Conservation (phyloP, 1,140 invertebrate genomes). For the Drosophila parvula region DNA sequence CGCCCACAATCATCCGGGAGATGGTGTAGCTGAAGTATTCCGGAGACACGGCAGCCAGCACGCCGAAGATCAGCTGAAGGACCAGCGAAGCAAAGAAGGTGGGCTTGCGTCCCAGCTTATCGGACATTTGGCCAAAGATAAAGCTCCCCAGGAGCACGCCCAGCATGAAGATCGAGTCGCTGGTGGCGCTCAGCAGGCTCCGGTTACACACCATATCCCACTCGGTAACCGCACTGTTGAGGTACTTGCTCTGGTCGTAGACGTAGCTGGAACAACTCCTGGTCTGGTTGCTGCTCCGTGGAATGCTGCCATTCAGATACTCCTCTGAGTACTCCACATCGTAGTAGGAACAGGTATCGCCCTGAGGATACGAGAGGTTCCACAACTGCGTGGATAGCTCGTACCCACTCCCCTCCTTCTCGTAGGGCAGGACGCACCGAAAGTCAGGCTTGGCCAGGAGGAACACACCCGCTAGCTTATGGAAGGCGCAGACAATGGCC, state of each 20-base stretch:
- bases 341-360: conserved; percentile 85
- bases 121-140: conserved; percentile 91
- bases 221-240: conserved; percentile 88
- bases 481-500: conserved; percentile 90
- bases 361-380: conserved; percentile 86
- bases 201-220: conserved; percentile 91
- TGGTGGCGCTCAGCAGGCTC: conserved; percentile 88
- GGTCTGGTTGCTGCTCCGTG: conserved; percentile 47
- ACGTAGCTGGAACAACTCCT: conserved; percentile 86
- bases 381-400: conserved; percentile 83
- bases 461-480: conserved; percentile 91
- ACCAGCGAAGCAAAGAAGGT: conserved; percentile 90
- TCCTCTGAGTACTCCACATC: conserved; percentile 80
- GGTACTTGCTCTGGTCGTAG: conserved; percentile 87
- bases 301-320: conserved; percentile 69
- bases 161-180: conserved; percentile 92
- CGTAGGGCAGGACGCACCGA: conserved; percentile 87
- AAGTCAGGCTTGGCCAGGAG: conserved; percentile 87
- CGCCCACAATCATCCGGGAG: conserved; percentile 89
- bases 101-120: conserved; percentile 90
- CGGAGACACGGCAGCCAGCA: conserved; percentile 87
- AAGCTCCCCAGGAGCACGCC: conserved; percentile 92
- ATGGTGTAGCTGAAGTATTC: conserved; percentile 89
- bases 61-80: conserved; percentile 88
- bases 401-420: conserved; percentile 85